These are phyloP conservation scores for Eledona agricola DNA, from an alignment of 2,888 invertebrate genomes.

Conservation along the genomic window DNA sequence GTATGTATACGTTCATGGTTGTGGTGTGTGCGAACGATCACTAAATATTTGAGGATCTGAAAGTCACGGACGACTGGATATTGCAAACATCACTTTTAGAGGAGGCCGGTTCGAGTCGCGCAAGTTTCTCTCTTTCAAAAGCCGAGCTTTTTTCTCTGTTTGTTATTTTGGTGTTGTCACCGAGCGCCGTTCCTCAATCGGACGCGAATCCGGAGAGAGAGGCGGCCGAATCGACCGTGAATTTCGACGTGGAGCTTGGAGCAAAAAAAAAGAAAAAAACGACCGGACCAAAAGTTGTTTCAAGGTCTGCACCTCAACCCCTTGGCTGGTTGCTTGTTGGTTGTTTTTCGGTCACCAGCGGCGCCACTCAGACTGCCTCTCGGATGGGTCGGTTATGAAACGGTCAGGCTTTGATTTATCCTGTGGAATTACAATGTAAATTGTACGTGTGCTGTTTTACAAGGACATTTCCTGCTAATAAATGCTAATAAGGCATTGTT, in stretches of 20 bases:
- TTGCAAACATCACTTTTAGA: slow-evolving; percentile 49
- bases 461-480: slow-evolving; percentile 34
- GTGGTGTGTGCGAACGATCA: slow-evolving; percentile 45
- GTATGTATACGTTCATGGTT: slow-evolving; percentile 37
- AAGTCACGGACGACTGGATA: slow-evolving; percentile 55
- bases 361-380: slow-evolving; percentile 36
- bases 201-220: slow-evolving; percentile 7
- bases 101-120: slow-evolving; percentile 47
- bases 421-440: slow-evolving; percentile 29
- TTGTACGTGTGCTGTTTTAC: slow-evolving; percentile 31
- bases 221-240: slow-evolving; percentile 47
- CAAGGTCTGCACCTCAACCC: slow-evolving; percentile 43
- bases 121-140: slow-evolving; percentile 37
- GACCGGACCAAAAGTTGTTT: slow-evolving; percentile 47
- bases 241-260: slow-evolving; percentile 49
- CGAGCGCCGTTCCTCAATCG: slow-evolving; percentile 12
- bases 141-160: slow-evolving; percentile 7
- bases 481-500: slow-evolving; percentile 33
- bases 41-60: slow-evolving; percentile 56
- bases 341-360: slow-evolving; percentile 15
- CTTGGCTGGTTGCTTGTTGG: slow-evolving; percentile 1
- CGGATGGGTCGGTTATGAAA: slow-evolving; percentile 22
- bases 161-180: slow-evolving; percentile 14
- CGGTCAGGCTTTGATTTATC: slow-evolving; percentile 26
- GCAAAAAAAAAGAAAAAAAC: slow-evolving; percentile 50